A percentile compares a stretch with the other conserved stretches of the same genome.
Conservation (phyloP, 2,797 vertebrate species). For the Morelia viridis region DNA sequence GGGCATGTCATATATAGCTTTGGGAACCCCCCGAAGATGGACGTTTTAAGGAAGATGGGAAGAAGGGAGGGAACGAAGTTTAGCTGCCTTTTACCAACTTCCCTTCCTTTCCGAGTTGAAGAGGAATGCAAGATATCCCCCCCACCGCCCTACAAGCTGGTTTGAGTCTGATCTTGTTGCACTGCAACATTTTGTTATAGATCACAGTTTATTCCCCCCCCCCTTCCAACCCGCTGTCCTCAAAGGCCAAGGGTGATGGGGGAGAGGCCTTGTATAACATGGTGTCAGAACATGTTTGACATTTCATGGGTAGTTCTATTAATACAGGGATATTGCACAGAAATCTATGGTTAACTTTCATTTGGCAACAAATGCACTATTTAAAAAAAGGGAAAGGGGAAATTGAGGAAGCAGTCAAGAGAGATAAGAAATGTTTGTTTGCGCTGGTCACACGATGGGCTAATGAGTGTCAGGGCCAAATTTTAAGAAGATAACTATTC, state of each 20-base stretch:
- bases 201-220: neutral
- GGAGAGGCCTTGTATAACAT: neutral
- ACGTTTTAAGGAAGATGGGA: too few species aligned
- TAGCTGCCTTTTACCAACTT: too few species aligned
- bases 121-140: too few species aligned
- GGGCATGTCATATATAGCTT: too few species aligned
- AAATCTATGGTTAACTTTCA: neutral
- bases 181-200: too few species aligned
- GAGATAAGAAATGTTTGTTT: neutral
- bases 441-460: neutral
- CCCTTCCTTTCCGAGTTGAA: too few species aligned
- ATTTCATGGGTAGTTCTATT: neutral
- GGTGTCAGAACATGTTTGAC: neutral
- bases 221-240: neutral
- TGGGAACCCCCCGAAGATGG: too few species aligned
- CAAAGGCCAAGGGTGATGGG: neutral
- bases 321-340: neutral
- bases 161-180: too few species aligned
- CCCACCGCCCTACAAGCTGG: too few species aligned
- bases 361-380: neutral
- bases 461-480: neutral
- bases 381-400: neutral
- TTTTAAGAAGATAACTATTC: neutral
- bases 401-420: neutral
- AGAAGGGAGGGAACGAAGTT: too few species aligned